Conservation (phyloP, 2,113 vertebrate genomes). For the Andinoacara biseriatus region DNA sequence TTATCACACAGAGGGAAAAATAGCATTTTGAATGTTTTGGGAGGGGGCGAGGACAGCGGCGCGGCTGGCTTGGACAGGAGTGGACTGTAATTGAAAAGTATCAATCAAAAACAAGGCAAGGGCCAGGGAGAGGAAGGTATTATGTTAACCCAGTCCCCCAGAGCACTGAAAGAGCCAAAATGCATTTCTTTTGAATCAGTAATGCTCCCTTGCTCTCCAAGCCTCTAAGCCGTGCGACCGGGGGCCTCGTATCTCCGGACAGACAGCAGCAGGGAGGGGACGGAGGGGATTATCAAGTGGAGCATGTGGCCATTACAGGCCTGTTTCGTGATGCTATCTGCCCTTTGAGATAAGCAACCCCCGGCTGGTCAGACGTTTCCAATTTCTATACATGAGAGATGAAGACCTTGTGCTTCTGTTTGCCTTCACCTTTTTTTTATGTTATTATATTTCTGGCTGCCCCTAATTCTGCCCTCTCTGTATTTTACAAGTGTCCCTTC, state of each 20-base stretch:
- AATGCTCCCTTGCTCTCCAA: constrained; percentile 79
- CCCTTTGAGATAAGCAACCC: constrained; percentile 73
- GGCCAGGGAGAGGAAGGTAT: constrained; percentile 81
- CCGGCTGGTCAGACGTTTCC: constrained; percentile 75
- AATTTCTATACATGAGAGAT: constrained; percentile 83
- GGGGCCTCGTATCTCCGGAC: constrained; percentile 65
- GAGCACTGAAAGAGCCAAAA: constrained; percentile 73
- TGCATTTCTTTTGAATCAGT: constrained; percentile 82
- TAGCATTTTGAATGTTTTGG: constrained; percentile 97
- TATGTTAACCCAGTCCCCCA: constrained; percentile 80
- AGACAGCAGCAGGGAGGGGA: constrained; percentile 50
- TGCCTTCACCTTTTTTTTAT: constrained; percentile 55
- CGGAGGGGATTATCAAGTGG: constrained; percentile 78
- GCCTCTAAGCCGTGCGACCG: constrained; percentile 71
- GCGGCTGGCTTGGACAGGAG: constrained; percentile 77
- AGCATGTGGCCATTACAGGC: constrained; percentile 80
- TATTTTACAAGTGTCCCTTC: constrained; percentile 66
- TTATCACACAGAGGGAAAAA: constrained; percentile 91
- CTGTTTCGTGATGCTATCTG: constrained; percentile 81
- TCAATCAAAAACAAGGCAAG: constrained; percentile 97
- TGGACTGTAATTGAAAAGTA: constrained; percentile 99
- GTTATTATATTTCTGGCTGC: constrained; percentile 64
- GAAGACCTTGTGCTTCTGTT: constrained; percentile 74
- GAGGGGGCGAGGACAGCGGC: constrained; percentile 73
- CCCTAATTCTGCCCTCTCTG: constrained; percentile 45